These are phyloP conservation scores for Anthopleura sola DNA, from an alignment of 64 coral and sea anemone genomes.

Conservation along the genomic window DNA sequence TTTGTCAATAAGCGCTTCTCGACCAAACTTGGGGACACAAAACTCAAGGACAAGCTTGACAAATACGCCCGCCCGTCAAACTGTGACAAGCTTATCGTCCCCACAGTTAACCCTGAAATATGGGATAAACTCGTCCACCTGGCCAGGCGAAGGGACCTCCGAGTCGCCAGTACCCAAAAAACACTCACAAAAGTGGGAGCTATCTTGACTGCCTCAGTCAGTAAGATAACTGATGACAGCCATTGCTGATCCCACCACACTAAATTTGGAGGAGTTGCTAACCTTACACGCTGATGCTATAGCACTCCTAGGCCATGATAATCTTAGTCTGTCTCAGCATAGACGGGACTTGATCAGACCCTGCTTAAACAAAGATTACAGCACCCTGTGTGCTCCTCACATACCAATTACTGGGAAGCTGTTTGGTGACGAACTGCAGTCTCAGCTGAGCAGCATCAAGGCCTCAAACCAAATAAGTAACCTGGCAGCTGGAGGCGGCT, in stretches of 20 bases:
- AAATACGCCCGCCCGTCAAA: conserved; percentile 40
- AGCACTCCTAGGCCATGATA: conserved; percentile 38
- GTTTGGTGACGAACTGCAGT: conserved; percentile 51
- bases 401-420: conserved; percentile 46
- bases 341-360: conserved; percentile 36
- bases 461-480: conserved; percentile 50
- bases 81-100: conserved; percentile 38
- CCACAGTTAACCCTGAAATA: conserved; percentile 47
- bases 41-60: conserved; percentile 24
- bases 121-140: conserved; percentile 19
- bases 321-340: conserved; percentile 4
- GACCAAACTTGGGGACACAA: conserved; percentile 24
- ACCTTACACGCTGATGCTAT: neutral
- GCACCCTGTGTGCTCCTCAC: conserved; percentile 34
- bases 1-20: conserved; percentile 42
- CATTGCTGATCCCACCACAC: neutral
- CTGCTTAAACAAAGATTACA: conserved; percentile 53
- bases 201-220: neutral
- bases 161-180: conserved; percentile 26
- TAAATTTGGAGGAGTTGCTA: neutral
- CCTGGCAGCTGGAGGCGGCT: conserved; percentile 21
- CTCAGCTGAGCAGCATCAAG: conserved; percentile 58
- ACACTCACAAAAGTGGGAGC: conserved; percentile 30
- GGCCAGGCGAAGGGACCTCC: conserved; percentile 28
- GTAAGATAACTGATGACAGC: neutral